Base-by-base conservation (phyloP, 2,888 invertebrate species). In the Disparrhopalites patrizii region DNA sequence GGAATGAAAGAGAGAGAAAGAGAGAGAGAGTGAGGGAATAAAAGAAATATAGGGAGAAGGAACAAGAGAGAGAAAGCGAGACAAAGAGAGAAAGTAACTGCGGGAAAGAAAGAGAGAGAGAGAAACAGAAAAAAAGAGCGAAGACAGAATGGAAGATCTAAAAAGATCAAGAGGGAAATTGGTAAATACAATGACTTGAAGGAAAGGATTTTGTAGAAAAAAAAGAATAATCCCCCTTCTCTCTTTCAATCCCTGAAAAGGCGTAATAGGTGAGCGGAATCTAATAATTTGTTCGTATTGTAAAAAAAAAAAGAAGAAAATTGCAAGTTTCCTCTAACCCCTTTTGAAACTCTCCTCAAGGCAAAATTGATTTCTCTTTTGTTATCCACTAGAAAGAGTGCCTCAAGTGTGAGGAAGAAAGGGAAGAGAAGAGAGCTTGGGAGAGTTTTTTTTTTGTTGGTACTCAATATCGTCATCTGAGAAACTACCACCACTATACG, bases 251-350 rank as follows among this genome's bases (percentile, higher is more conserved):
- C n/a, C n/a, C n/a, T n/a, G n/a, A n/a, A n/a, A n/a, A n/a, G n/a
- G n/a, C n/a, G n/a, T n/a, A n/a, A n/a, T n/a, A n/a, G 7, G 47
- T 47, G 23, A 47, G 25, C 23, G 20, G 23, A 43, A 47, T 47
- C 47, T 47, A 47, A 47, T 47, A 47, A 47, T 47, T 47, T 47
- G 47, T 47, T 47, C 23, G 20, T 47, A 47, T 47, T 47, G 47
- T 47, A 3, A 47, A 47, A 23, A 8, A n/a, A n/a, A n/a, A n/a
- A n/a, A n/a, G n/a, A n/a, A n/a, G n/a, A n/a, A n/a, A n/a, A n/a
- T n/a, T n/a, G n/a, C n/a, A n/a, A n/a, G n/a, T n/a, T n/a, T n/a
- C n/a, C n/a, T n/a, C n/a, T n/a, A n/a, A n/a, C n/a, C n/a, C n/a
- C n/a, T 3, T 47, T 20, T 3, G 47, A 47, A 25, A 7, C 25